Conservation (phyloP, 2,888 invertebrate species). For the Parasteatoda lunata region DNA sequence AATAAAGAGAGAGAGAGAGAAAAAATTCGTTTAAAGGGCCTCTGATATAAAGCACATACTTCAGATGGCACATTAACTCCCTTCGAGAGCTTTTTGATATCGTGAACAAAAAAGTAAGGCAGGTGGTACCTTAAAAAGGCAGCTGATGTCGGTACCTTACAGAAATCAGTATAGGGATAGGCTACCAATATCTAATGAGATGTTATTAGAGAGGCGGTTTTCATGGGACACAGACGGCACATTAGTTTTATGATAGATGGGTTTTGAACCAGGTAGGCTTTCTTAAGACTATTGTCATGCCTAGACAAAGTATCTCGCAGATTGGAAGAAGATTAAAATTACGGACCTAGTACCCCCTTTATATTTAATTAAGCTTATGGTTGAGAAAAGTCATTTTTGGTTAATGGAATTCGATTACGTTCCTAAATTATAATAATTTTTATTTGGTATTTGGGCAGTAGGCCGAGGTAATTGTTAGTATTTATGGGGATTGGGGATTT, state of each 20-base stretch:
- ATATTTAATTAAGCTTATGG: no score
- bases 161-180: conserved; percentile 22
- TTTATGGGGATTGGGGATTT: no score
- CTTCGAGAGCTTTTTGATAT: no score
- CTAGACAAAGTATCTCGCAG: no score
- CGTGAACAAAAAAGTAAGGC: background rate
- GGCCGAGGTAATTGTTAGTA: no score
- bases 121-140: conserved; percentile 16
- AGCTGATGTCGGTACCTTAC: conserved; percentile 24
- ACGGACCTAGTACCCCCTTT: no score
- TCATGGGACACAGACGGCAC: conserved; percentile 7
- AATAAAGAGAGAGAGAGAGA: background rate
- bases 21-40: background rate
- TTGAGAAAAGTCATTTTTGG: no score
- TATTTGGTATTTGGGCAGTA: no score
- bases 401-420: no score
- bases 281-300: background rate
- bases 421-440: no score
- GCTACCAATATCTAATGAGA: conserved; percentile 42
- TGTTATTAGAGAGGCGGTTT: conserved; percentile 42
- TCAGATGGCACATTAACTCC: background rate
- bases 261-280: conserved; percentile 8
- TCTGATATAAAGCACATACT: background rate
- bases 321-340: no score
- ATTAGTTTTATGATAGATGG: conserved; percentile 40